phyloP scores from a whole-genome alignment of 2,888 invertebrate genomes.

The Cataglyphis rosenhaueri region DNA sequence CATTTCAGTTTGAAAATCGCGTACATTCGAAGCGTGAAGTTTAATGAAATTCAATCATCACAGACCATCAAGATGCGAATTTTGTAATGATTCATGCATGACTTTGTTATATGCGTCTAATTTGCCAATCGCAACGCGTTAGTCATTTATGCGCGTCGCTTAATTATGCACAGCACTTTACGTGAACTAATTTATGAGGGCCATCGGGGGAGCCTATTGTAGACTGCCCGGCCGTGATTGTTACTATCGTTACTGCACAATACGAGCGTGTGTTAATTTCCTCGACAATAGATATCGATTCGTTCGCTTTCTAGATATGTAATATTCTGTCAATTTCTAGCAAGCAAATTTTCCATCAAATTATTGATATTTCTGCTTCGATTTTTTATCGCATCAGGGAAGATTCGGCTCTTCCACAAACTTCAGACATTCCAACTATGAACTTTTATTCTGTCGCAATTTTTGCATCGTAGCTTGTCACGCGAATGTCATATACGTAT shows the following conservation, averaged over 20 bases:
- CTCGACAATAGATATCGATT: slow-evolving; percentile 33
- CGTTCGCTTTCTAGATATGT: slow-evolving; percentile 7
- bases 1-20: neutral
- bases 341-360: slow-evolving; percentile 22
- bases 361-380: slow-evolving; percentile 23
- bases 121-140: slow-evolving; percentile 38
- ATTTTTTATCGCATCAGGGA: neutral
- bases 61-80: slow-evolving; percentile 28
- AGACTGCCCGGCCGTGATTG: slow-evolving; percentile 1
- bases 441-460: slow-evolving; percentile 26
- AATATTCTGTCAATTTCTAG: slow-evolving; percentile 28
- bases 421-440: neutral
- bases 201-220: slow-evolving; percentile 36
- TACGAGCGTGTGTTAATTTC: slow-evolving; percentile 42
- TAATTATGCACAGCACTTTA: slow-evolving; percentile 51
- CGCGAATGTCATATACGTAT: neutral
- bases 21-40: neutral
- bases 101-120: slow-evolving; percentile 34
- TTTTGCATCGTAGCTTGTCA: neutral
- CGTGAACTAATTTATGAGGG: slow-evolving; percentile 42
- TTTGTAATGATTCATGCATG: slow-evolving; percentile 34
- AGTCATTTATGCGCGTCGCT: slow-evolving; percentile 43
- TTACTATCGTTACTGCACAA: slow-evolving; percentile 28
- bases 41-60: slow-evolving; percentile 3
- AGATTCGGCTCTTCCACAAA: neutral